phyloP scores from a whole-genome alignment of 37 sponge, comb jelly and placozoan genomes.

The Aplysina aerophoba region DNA sequence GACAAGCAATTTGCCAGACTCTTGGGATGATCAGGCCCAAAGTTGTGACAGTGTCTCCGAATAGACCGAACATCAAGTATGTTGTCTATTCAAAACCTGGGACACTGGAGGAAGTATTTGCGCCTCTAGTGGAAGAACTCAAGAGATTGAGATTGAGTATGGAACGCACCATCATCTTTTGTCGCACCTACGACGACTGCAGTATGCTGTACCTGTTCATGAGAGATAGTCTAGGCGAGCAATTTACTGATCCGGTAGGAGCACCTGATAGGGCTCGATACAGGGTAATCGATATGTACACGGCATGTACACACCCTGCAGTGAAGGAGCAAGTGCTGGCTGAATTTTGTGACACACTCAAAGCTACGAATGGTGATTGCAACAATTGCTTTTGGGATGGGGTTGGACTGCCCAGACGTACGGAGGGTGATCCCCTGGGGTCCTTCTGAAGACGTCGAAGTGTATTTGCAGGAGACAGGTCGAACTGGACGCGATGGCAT shows the following conservation, averaged over 20 bases:
- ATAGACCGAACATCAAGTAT: slow-evolving; percentile 29
- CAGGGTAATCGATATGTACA: slow-evolving; percentile 42
- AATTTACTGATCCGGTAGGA: slow-evolving; percentile 30
- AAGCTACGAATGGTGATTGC: slow-evolving; percentile 43
- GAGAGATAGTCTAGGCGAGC: neutral
- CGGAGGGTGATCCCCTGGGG: slow-evolving; percentile 49
- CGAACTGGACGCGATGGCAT: slow-evolving; percentile 39
- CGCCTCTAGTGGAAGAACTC: slow-evolving; percentile 27
- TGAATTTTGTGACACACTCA: neutral
- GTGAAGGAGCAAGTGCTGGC: slow-evolving; percentile 31
- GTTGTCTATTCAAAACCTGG: too few relatives aligned
- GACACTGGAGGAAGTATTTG: slow-evolving; percentile 1
- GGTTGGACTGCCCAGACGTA: slow-evolving; percentile 44
- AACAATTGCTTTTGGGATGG: slow-evolving; percentile 59
- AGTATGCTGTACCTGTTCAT: slow-evolving; percentile 17
- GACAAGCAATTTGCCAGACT: neutral
- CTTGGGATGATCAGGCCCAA: neutral
- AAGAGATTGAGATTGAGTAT: neutral
- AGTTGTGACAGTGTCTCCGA: slow-evolving; percentile 27
- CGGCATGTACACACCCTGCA: slow-evolving; percentile 32
- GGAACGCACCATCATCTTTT: slow-evolving; percentile 16
- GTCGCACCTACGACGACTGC: slow-evolving; percentile 25
- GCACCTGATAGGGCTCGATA: slow-evolving; percentile 19
- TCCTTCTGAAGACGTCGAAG: slow-evolving; percentile 42
- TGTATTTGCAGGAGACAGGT: slow-evolving; percentile 55